Conservation (phyloP, 2,888 invertebrate genomes). For the Lymantria monacha region DNA sequence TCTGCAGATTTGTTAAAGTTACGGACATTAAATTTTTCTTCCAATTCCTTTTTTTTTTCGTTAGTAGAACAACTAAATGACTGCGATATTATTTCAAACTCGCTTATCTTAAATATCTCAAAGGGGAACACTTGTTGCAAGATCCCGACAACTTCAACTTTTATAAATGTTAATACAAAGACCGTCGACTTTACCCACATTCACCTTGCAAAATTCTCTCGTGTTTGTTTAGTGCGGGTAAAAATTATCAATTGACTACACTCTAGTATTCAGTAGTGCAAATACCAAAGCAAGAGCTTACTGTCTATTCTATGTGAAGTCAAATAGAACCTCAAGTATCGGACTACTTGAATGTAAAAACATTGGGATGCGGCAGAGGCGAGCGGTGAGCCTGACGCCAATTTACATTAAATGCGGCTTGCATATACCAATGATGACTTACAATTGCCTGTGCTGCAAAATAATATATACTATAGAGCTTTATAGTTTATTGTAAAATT, state of each 20-base stretch:
- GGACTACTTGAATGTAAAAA: constrained; percentile 75
- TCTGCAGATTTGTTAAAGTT: constrained; percentile 51
- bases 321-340: constrained; percentile 71
- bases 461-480: constrained; percentile 42
- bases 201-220: constrained; percentile 51
- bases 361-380: constrained; percentile 59
- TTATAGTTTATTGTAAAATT: constrained; percentile 30
- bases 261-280: constrained; percentile 61
- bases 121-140: constrained; percentile 53
- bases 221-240: constrained; percentile 45
- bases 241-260: constrained; percentile 63
- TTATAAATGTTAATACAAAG: constrained; percentile 49
- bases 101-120: constrained; percentile 32
- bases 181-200: constrained; percentile 49
- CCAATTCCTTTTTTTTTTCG: constrained; percentile 25
- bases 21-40: constrained; percentile 41
- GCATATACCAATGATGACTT: constrained; percentile 67
- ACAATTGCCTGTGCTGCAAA: constrained; percentile 52
- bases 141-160: constrained; percentile 42
- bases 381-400: constrained; percentile 57
- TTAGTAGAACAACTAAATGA: constrained; percentile 13
- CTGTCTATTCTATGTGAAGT: constrained; percentile 58
- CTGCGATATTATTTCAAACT: not conserved
- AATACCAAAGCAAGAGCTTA: constrained; percentile 65
- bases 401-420: constrained; percentile 79